Percentiles rank a stretch among this genome's conserved stretches.
Evolutionary conservation across 2,797 vertebrate species (phyloP).

Genomic region (Tragopan temminckii): DNA sequence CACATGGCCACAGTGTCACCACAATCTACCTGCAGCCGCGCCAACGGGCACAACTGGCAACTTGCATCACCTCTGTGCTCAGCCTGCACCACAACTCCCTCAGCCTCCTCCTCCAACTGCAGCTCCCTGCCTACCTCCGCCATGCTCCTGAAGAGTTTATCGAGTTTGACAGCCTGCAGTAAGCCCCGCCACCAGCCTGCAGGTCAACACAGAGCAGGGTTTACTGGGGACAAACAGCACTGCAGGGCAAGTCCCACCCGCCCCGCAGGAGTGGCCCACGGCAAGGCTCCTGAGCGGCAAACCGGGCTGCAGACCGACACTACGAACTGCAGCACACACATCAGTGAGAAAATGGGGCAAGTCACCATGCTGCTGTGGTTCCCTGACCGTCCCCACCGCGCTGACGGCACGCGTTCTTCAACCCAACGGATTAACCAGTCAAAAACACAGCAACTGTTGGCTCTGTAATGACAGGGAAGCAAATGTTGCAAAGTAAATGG

Average conservation of each 20-base stretch:
- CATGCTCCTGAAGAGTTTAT: accelerated
- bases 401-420: background rate
- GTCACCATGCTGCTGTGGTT: background rate
- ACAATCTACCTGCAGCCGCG: background rate
- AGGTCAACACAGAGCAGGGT: background rate
- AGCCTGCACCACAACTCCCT: accelerated
- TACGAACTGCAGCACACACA: background rate
- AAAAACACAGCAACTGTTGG: background rate
- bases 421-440: background rate
- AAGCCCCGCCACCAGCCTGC: background rate
- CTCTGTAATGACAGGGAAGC: background rate
- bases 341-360: accelerated
- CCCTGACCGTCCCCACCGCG: accelerated
- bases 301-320: too few relatives aligned
- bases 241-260: accelerated
- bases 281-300: background rate
- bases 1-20: background rate
- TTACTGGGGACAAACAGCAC: background rate
- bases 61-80: background rate
- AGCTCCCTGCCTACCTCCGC: accelerated
- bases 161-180: accelerated
- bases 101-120: background rate
- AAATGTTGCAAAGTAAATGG: background rate
- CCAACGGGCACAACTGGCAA: background rate
- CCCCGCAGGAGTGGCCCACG: accelerated